Evolutionary conservation across 2,888 invertebrate species (phyloP), one percentile per base, ranked within the genome.

Genomic region (Margaritifera margaritifera): DNA sequence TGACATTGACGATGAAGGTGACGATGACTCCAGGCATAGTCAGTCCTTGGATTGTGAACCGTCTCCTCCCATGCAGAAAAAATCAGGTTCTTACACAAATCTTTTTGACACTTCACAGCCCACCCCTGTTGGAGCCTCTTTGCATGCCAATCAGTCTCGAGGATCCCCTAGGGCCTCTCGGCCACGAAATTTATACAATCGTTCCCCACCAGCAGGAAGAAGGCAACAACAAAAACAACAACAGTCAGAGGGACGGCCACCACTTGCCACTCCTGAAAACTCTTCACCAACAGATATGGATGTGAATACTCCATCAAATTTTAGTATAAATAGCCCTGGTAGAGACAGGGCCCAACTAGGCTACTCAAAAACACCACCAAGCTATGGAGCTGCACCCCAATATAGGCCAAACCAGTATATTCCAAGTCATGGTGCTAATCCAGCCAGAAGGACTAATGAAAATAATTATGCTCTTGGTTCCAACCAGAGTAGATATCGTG

Each of bases 71-170:
- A 72, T 72, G 51, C 79, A 79, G 68, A 82, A 79, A 75, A 79
- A 79, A 70, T 80, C 80, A 62, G 87, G 81, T 66, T 87, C 87
- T 66, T 85, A 87, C 80, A 85, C 81, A 73, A 87, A 87, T 80
- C 84, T 87, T 75, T 87, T 85, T 78, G 85, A 87, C 75, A 74
- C 81, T 69, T 78, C 82, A 68, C 78, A 71, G 72, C 72, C 79
- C 8, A 75, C 78, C n/a, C 75, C 81, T 6, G 72, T 80, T 50
- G 80, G 80, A 50, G 81, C 81, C 11, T 67, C 80, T 22, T 66
- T 62, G 56, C 64, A 57, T n/a, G 42, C 42, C 42, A 57, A 61
- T n/a, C 68, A 72, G 62, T 67, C 68, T 27, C 79, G 79, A 24
- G 54, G 72, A 58, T 75, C 79, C 53, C 73, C 79, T 18, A 67